phyloP scores from a whole-genome alignment of 2,797 vertebrate genomes.

The Darevskia mixta region DNA sequence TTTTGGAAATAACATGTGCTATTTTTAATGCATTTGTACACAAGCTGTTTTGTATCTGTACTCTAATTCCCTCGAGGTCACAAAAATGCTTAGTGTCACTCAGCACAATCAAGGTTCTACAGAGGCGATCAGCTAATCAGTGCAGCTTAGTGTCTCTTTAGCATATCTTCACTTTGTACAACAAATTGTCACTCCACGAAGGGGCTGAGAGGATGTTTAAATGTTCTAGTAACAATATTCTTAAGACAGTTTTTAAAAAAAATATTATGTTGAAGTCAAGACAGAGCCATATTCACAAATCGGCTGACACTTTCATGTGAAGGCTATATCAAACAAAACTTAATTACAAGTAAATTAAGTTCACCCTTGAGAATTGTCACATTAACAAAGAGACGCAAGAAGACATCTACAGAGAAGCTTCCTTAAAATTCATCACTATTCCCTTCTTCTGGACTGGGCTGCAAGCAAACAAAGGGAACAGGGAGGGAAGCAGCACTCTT shows the following conservation, averaged over 20 bases:
- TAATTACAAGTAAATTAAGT: conserved; percentile 46
- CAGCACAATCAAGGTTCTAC: neutral
- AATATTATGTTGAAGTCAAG: conserved; percentile 20
- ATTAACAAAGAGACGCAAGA: conserved; percentile 15
- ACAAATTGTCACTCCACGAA: conserved; percentile 12
- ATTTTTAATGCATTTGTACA: conserved; percentile 38
- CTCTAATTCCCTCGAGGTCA: conserved; percentile 22
- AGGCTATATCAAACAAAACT: conserved; percentile 14
- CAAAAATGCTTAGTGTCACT: neutral
- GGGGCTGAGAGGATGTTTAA: neutral
- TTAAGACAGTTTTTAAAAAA: neutral
- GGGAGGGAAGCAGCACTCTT: conserved; percentile 34
- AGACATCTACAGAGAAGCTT: conserved; percentile 45
- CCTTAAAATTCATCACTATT: conserved; percentile 41
- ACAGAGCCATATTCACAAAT: neutral
- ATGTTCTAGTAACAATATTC: conserved; percentile 21
- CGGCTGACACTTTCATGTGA: conserved; percentile 10
- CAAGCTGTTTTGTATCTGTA: neutral
- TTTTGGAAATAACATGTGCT: rapidly evolving
- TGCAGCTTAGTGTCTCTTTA: conserved; percentile 49
- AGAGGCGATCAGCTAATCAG: conserved; percentile 48
- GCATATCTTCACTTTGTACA: conserved; percentile 51
- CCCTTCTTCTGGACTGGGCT: conserved; percentile 21
- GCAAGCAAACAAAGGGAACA: conserved; percentile 50
- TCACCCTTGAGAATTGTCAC: conserved; percentile 27